Conservation (phyloP, 2,797 vertebrate species). For the Meda fulgida region DNA sequence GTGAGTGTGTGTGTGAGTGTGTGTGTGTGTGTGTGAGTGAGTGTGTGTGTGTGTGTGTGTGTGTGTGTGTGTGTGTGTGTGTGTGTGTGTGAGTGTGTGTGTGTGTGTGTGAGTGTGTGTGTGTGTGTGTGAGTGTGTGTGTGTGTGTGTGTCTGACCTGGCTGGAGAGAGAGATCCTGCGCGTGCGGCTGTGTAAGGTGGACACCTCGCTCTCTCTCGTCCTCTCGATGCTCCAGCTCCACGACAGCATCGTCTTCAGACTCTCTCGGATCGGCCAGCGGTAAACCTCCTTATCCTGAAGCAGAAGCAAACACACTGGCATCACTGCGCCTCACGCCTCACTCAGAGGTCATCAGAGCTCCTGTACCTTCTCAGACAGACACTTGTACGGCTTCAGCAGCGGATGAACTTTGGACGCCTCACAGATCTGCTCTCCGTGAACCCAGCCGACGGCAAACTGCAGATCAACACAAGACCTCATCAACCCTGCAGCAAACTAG, state of each 20-base stretch:
- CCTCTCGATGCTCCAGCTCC: constrained; percentile 92
- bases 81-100: neutral
- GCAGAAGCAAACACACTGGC: neutral
- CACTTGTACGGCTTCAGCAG: constrained; percentile 92
- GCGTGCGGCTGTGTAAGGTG: constrained; percentile 84
- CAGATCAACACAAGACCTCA: neutral
- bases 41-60: neutral
- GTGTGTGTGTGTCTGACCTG: constrained; percentile 76
- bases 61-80: neutral
- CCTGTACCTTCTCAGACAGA: constrained; percentile 86
- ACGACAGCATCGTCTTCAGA: constrained; percentile 91
- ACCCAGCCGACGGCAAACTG: constrained; percentile 93
- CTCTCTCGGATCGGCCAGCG: constrained; percentile 91
- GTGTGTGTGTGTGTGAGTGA: constrained; percentile 56
- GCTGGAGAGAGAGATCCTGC: constrained; percentile 91
- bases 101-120: constrained; percentile 57
- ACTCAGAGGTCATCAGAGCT: too few relatives aligned
- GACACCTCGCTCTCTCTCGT: constrained; percentile 88
- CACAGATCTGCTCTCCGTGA: constrained; percentile 87
- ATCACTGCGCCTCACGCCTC: neutral
- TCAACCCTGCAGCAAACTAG: neutral
- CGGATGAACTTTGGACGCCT: constrained; percentile 87
- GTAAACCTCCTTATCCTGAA: constrained; percentile 92
- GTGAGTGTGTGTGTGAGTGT: neutral
- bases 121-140: neutral